Conservation (phyloP, 2,797 vertebrate species). For the Etheostoma nigrum region DNA sequence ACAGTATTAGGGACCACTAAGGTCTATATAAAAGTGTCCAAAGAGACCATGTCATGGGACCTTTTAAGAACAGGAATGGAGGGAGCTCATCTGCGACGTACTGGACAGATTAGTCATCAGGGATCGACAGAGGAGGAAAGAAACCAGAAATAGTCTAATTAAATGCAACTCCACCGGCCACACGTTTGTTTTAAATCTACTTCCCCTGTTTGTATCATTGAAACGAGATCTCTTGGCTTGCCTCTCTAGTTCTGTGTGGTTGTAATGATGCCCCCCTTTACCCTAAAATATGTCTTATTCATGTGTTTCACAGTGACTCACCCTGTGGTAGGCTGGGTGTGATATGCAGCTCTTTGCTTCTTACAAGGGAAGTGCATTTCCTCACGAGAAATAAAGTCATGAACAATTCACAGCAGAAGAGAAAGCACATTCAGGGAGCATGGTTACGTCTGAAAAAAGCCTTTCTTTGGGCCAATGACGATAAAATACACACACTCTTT, state of each 20-base stretch:
- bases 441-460: background rate
- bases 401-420: background rate
- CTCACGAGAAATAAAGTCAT: background rate
- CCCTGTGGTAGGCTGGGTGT: background rate
- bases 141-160: too few species aligned
- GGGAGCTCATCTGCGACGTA: too few species aligned
- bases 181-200: too few species aligned
- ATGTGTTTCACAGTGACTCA: conserved; percentile 12
- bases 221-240: background rate
- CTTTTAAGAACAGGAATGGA: too few species aligned
- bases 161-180: too few species aligned
- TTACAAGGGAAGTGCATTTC: background rate
- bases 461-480: background rate
- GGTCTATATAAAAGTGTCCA: too few species aligned
- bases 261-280: conserved; percentile 12
- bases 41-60: too few species aligned
- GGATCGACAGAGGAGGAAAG: too few species aligned
- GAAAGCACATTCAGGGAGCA: background rate
- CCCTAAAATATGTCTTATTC: background rate
- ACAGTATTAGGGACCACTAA: too few species aligned
- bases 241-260: background rate
- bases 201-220: too few species aligned
- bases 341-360: background rate
- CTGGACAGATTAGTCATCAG: too few species aligned
- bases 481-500: background rate